A percentile compares a stretch with the other conserved stretches of the same genome.
phyloP scores from a whole-genome alignment of 2,888 invertebrate genomes.

The Pardosa pseudoannulata region DNA sequence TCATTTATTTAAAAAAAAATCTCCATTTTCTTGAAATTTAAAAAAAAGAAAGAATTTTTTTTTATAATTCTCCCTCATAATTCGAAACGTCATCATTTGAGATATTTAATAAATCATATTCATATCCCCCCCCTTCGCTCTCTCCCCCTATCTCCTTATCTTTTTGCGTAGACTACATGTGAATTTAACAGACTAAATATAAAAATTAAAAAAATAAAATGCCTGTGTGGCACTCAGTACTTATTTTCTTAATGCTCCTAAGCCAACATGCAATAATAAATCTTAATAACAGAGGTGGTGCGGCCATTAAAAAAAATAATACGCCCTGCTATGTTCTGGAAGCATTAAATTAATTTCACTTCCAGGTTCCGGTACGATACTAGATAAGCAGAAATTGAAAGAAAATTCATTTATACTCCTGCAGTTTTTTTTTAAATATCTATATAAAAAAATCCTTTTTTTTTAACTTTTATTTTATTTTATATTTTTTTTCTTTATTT shows the following conservation, averaged over 20 bases:
- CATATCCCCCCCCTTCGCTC: too few species aligned
- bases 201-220: too few species aligned
- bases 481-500: not conserved
- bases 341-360: not conserved
- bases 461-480: not conserved
- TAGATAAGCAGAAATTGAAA: not conserved
- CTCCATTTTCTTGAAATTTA: too few species aligned
- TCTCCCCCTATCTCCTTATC: too few species aligned
- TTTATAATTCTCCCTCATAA: too few species aligned
- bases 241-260: not conserved
- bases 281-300: not conserved
- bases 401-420: not conserved
- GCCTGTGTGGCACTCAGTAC: too few species aligned
- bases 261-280: conserved; percentile 6
- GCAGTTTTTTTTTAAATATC: not conserved
- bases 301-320: not conserved
- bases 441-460: not conserved
- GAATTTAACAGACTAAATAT: too few species aligned
- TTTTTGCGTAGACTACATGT: too few species aligned
- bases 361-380: not conserved
- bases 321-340: not conserved
- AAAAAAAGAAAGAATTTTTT: too few species aligned
- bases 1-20: too few species aligned
- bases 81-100: too few species aligned
- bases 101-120: too few species aligned